A percentile compares a stretch with the other conserved stretches of the same genome.
Evolutionary conservation across 2,888 invertebrate genomes (phyloP).

Genomic region (Harpalus rubripes): DNA sequence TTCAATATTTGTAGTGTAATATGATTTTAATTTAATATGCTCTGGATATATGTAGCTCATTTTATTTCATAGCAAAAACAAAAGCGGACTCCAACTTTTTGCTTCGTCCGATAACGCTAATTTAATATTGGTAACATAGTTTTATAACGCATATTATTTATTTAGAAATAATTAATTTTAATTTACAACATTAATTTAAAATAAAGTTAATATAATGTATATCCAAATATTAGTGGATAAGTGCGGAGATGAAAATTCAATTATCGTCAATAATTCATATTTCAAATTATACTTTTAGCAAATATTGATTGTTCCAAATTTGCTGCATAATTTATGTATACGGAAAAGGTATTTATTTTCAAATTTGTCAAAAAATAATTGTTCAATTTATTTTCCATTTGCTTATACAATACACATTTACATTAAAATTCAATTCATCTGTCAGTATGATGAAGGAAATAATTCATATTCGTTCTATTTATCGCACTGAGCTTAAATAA

Average conservation of each 20-base stretch:
- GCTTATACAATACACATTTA: neutral
- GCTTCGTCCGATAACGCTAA: no score
- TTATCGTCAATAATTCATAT: constrained; percentile 3
- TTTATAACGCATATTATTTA: no score
- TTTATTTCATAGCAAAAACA: no score
- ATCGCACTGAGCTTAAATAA: neutral
- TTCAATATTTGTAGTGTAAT: no score
- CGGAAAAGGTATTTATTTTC: constrained; percentile 25
- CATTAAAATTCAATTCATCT: constrained; percentile 26
- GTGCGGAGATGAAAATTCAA: neutral
- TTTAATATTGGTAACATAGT: no score
- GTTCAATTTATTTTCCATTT: constrained; percentile 23
- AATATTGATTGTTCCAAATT: constrained; percentile 15
- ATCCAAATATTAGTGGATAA: neutral
- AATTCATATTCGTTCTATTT: neutral
- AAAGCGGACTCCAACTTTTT: no score
- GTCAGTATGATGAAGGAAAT: neutral
- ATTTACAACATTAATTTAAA: neutral
- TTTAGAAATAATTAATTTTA: no score
- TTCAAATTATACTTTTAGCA: constrained; percentile 15
- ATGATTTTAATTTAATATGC: no score
- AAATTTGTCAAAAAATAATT: constrained; percentile 26
- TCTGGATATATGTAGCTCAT: no score
- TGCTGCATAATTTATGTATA: constrained; percentile 8
- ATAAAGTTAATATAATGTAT: neutral